Base-by-base conservation (phyloP, 2,888 invertebrate species). In the Brachyptera risi region DNA sequence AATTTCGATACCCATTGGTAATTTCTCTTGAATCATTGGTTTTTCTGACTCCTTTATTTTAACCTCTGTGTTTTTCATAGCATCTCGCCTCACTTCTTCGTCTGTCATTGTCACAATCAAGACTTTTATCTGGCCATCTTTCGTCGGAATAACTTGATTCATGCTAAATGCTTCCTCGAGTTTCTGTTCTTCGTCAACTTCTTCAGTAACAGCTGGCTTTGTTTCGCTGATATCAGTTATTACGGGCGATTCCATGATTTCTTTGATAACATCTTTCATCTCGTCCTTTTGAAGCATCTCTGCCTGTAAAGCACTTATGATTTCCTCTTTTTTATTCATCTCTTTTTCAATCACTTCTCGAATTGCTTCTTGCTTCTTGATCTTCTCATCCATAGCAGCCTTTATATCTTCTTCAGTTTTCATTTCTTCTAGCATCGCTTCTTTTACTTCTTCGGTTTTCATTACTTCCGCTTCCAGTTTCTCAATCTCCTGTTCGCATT, bases 391-490 rank as follows among this genome's bases (percentile, higher is more conserved):
- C 31, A 35, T 15, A 13, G 31, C 58, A 19, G 42, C 37, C 23
- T 23, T 11, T 15, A 27, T 56, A n/a, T 44, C 56, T 15, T 54
- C 24, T n/a, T 38, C 47, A 13, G 35, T 44, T 37, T 49, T 19
- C 7, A 47, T 56, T 26, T 42, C 24, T 13, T 61, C 47, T 61
- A 15, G 24, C 19, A 26, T 35, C 15, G 19, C 57, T 31, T 26
- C 47, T 17, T 57, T 50, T 21, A 24, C 24, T 38, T 31, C 49
- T 42, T 49, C 65, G 42, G 68, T 65, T 27, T 71, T 68, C 66
- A 72, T 73, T 54, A 73, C 72, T 62, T 71, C 68, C 58, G 75
- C 74, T 65, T 73, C 71, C 65, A 74, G 72, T 64, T 73, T 74
- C 68, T 7, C 27, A 3, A 37, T 27, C n/a, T 37, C 37, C 9